Percentiles rank a stretch among this genome's conserved stretches.
phyloP scores from a whole-genome alignment of 2,113 vertebrate species.

The Maylandia zebra region DNA sequence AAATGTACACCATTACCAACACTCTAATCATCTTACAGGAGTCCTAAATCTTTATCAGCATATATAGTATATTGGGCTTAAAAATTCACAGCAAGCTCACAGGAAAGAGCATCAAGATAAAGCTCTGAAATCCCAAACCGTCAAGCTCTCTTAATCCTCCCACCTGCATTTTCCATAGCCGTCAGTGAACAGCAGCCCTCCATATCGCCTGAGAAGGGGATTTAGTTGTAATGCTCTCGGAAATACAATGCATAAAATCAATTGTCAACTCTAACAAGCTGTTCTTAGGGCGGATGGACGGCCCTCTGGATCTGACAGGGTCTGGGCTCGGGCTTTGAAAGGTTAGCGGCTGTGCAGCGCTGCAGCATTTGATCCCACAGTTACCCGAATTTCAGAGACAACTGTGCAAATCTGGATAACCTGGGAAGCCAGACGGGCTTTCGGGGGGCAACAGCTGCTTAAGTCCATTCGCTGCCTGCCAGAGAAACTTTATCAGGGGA shows the following conservation, averaged over 20 bases:
- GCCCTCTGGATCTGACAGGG: background rate
- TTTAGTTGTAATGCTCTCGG: constrained; percentile 55
- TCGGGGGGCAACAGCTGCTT: constrained; percentile 55
- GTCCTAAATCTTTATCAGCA: constrained; percentile 35
- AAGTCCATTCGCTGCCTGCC: background rate
- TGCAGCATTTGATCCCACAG: constrained; percentile 24
- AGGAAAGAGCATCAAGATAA: constrained; percentile 45
- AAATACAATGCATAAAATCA: constrained; percentile 59
- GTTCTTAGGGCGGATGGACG: constrained; percentile 8
- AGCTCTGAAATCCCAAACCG: constrained; percentile 37
- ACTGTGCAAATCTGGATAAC: constrained; percentile 54
- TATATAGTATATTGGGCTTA: constrained; percentile 10
- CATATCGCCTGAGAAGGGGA: constrained; percentile 35
- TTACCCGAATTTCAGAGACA: constrained; percentile 41
- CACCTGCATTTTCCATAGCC: constrained; percentile 46
- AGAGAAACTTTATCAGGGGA: constrained; percentile 50
- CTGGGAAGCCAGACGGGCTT: constrained; percentile 38
- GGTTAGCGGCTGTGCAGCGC: background rate
- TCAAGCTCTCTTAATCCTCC: constrained; percentile 34
- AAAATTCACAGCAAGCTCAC: constrained; percentile 15
- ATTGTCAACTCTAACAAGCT: constrained; percentile 61
- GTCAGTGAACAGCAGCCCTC: constrained; percentile 9
- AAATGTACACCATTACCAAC: background rate
- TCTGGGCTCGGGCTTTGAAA: background rate
- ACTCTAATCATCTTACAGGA: constrained; percentile 44